Evolutionary conservation across 2,888 invertebrate genomes (phyloP), one percentile per base, ranked within the genome.

Genomic region (Sceliomorpha sp.): DNA sequence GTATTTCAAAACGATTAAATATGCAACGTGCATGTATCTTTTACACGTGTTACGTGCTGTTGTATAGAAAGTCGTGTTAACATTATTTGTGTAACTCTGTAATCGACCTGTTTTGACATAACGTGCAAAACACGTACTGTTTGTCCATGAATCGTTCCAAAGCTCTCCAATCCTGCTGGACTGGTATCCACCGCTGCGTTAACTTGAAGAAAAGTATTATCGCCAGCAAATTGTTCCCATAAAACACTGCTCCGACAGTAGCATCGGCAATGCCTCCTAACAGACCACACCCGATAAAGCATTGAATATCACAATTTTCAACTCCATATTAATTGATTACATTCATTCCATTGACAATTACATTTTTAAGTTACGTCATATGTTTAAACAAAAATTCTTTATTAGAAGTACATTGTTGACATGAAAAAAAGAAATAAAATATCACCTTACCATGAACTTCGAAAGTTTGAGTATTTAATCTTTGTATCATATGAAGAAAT

Each of bases 221-320:
- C 0, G 82, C 87, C 14, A 85, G n/a, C 29, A 88, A 70, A 44
- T 83, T 79, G 63, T 88, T 88, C 8, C 85, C 83, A 47, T 88
- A 89, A 71, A 88, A 88, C 24, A 87, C 70, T 3, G 83, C 85
- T 4, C 88, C 88, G 1, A 78, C 81, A 0, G 88, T 88, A 1
- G 88, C 87, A 26, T 78, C 76, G 0, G 77, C 77, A 17, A 88
- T 80, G 2, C 86, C 87, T 20, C 86, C 88, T 88, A 27, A 12
- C 13, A 48, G 40, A 17, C 12, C 15, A 24, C 51, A 55, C 62
- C 27, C 9, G 7, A 24, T 37, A 37, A 37, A 37, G 9, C 9
- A 3, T 12, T 12, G 9, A 29, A 2, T n/a, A n/a, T n/a, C n/a
- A n/a, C n/a, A n/a, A n/a, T n/a, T n/a, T n/a, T n/a, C n/a, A n/a